phyloP scores from a whole-genome alignment of 2,888 invertebrate genomes.

The Agrotis puta region DNA sequence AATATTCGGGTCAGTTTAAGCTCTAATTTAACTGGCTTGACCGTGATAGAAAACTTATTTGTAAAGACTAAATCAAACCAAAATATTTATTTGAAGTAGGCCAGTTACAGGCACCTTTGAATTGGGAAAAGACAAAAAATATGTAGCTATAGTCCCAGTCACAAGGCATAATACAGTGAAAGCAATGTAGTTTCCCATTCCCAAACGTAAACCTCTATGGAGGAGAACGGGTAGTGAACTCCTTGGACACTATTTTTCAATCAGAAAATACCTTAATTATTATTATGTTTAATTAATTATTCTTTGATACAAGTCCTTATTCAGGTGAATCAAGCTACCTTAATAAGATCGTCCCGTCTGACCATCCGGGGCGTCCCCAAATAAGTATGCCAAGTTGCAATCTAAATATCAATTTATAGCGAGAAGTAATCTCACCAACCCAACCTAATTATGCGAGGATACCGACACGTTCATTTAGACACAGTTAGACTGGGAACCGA shows the following conservation, averaged over 20 bases:
- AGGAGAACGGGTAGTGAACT: too few relatives aligned
- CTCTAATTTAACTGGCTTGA: neutral
- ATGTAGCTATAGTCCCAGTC: too few relatives aligned
- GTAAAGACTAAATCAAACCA: too few relatives aligned
- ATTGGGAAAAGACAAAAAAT: too few relatives aligned
- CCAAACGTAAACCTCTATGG: too few relatives aligned
- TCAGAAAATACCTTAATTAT: neutral
- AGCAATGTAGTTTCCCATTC: too few relatives aligned
- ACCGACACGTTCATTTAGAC: neutral
- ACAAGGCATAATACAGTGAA: too few relatives aligned
- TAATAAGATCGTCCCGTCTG: neutral
- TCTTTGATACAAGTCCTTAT: neutral
- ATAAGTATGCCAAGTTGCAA: neutral
- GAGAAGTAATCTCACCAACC: neutral
- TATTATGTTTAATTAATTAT: neutral
- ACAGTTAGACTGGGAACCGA: neutral
- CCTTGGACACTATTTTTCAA: too few relatives aligned
- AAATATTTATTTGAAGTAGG: too few relatives aligned
- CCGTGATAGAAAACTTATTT: too few relatives aligned
- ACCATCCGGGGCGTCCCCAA: neutral
- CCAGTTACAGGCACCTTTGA: too few relatives aligned
- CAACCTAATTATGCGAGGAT: neutral
- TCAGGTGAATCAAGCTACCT: neutral
- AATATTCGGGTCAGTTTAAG: constrained; percentile 26
- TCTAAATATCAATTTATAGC: constrained; percentile 2